Conservation (phyloP, 2,797 vertebrate species). For the Microchirus variegatus region DNA sequence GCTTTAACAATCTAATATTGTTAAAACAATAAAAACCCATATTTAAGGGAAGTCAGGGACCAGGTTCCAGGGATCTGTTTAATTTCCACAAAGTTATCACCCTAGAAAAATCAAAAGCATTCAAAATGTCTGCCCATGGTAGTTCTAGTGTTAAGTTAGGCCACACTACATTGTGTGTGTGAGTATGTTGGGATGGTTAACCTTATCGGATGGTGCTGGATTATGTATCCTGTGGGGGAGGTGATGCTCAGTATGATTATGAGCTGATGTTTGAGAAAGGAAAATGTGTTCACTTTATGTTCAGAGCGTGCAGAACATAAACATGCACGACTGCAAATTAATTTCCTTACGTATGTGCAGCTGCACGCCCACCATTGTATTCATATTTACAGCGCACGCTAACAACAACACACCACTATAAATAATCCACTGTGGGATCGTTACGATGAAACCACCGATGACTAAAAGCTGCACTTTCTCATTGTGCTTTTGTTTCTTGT, state of each 20-base stretch:
- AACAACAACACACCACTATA: constrained; percentile 10
- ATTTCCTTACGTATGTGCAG: background rate
- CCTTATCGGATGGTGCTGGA: constrained; percentile 29
- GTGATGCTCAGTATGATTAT: constrained; percentile 27
- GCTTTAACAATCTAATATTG: too few relatives aligned
- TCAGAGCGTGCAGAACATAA: constrained; percentile 6
- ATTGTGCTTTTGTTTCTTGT: constrained; percentile 37
- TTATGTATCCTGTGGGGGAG: constrained; percentile 29
- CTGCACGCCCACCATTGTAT: constrained; percentile 1
- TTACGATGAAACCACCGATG: constrained; percentile 15
- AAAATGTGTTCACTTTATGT: constrained; percentile 1
- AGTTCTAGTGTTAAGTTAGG: too few relatives aligned
- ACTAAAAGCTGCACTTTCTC: constrained; percentile 21
- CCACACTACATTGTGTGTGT: background rate
- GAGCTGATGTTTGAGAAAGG: constrained; percentile 35
- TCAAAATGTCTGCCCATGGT: too few relatives aligned
- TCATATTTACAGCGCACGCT: constrained; percentile 15
- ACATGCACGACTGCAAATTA: constrained; percentile 29
- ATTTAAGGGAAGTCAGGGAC: too few relatives aligned
- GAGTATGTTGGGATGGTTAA: background rate
- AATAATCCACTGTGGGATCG: constrained; percentile 26
- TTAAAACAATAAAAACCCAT: too few relatives aligned
- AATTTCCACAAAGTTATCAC: too few relatives aligned
- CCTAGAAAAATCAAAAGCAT: too few relatives aligned
- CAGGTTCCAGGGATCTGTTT: too few relatives aligned